phyloP scores from a whole-genome alignment of 2,888 invertebrate species.

The Eilema caniola region DNA sequence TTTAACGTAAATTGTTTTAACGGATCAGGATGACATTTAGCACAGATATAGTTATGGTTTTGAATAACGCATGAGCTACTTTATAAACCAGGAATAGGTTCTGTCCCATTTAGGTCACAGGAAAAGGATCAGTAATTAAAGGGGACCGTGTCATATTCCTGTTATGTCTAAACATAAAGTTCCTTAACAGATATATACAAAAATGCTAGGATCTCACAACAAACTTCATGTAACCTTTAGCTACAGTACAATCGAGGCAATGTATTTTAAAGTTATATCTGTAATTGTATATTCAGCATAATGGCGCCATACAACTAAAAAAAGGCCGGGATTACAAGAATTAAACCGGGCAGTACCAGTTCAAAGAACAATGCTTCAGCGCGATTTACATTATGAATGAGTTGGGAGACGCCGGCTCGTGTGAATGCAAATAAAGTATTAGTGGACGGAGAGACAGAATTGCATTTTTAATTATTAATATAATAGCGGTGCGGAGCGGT shows the following conservation, averaged over 20 bases:
- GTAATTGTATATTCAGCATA: background rate
- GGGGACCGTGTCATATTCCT: no score
- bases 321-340: background rate
- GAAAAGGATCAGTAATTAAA: no score
- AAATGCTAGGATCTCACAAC: background rate
- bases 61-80: no score
- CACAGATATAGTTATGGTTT: no score
- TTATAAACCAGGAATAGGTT: no score
- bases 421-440: slow-evolving; percentile 13
- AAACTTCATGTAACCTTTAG: background rate
- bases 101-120: no score
- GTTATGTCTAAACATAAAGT: no score
- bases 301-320: background rate
- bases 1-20: no score
- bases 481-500: no score
- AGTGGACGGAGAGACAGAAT: background rate
- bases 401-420: slow-evolving; percentile 1
- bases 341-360: slow-evolving; percentile 24
- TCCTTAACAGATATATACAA: background rate
- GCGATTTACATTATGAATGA: slow-evolving; percentile 38
- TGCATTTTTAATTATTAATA: slow-evolving; percentile 18
- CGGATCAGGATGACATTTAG: no score
- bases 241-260: background rate
- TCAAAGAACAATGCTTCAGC: slow-evolving; percentile 31
- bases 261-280: background rate